Evolutionary conservation across 2,113 vertebrate species (phyloP).

Genomic region (Brachionichthys hirsutus): DNA sequence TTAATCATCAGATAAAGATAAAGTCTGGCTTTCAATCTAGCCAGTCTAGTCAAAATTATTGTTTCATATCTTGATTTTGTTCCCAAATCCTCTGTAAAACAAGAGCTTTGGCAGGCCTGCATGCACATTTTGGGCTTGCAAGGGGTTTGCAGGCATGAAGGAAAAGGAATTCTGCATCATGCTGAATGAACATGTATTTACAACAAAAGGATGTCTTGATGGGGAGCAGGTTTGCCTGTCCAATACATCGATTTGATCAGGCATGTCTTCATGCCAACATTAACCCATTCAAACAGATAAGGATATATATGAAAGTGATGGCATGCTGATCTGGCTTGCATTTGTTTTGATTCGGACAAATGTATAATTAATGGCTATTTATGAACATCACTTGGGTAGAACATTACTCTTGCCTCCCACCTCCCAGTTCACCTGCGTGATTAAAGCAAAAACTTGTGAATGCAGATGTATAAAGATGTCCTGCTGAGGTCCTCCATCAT

Average conservation of each 20-base stretch:
- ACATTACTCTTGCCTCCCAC: slow-evolving; percentile 46
- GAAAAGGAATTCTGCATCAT: not conserved
- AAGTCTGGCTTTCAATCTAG: too few relatives aligned
- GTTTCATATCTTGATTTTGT: not conserved
- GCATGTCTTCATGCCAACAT: slow-evolving; percentile 25
- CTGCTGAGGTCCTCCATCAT: slow-evolving; percentile 69
- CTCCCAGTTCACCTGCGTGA: slow-evolving; percentile 20
- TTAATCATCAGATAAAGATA: not conserved
- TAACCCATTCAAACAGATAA: slow-evolving; percentile 61
- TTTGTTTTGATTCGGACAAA: slow-evolving; percentile 42
- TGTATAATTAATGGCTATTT: slow-evolving; percentile 39
- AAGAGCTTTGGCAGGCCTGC: too few relatives aligned
- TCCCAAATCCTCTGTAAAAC: too few relatives aligned
- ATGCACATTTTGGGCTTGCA: too few relatives aligned
- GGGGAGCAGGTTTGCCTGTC: slow-evolving; percentile 15
- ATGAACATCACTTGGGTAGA: slow-evolving; percentile 36
- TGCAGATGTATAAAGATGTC: slow-evolving; percentile 39
- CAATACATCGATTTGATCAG: slow-evolving; percentile 30
- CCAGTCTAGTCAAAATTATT: not conserved
- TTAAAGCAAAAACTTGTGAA: slow-evolving; percentile 51
- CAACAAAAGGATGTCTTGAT: not conserved
- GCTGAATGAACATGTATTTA: not conserved
- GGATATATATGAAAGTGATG: slow-evolving; percentile 17
- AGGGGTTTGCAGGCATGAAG: too few relatives aligned
- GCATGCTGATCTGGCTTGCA: slow-evolving; percentile 17